Evolutionary conservation across 1,140 invertebrate species (phyloP).

Genomic region (Ostrea edulis): DNA sequence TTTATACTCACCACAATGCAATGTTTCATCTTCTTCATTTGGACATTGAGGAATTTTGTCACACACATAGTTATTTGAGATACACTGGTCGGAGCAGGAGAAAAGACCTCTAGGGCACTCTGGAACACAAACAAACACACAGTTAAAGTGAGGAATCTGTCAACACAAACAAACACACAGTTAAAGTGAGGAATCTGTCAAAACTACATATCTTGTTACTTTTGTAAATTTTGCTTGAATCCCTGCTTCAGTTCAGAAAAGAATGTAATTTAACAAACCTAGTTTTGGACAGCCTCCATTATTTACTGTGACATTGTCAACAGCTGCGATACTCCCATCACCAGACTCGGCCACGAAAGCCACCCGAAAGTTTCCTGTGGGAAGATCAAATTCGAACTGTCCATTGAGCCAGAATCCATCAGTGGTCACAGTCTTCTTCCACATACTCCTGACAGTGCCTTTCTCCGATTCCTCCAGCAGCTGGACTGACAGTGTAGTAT

Average conservation of each 20-base stretch:
- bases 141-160: neutral
- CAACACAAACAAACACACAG: neutral
- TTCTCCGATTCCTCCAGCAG: neutral
- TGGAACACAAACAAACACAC: conserved; percentile 12
- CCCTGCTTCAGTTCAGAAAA: neutral
- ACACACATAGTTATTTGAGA: conserved; percentile 12
- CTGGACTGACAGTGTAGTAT: neutral
- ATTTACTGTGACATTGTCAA: conserved; percentile 36
- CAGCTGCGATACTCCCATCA: conserved; percentile 12
- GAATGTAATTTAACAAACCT: neutral
- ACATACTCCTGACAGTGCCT: neutral
- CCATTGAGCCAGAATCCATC: neutral
- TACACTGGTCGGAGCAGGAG: conserved; percentile 24
- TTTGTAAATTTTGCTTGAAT: neutral
- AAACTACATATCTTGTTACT: too few species aligned
- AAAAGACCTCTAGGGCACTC: conserved; percentile 14
- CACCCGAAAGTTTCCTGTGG: neutral
- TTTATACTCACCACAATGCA: conserved; percentile 21
- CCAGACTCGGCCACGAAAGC: neutral
- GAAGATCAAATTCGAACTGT: conserved; percentile 10
- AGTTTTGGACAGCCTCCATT: conserved; percentile 26
- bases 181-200: neutral
- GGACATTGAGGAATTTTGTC: conserved; percentile 38
- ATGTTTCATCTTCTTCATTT: conserved; percentile 37
- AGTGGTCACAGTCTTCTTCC: neutral